Base-by-base conservation (phyloP, 2,113 vertebrate genomes). In the Cromileptes altivelis region DNA sequence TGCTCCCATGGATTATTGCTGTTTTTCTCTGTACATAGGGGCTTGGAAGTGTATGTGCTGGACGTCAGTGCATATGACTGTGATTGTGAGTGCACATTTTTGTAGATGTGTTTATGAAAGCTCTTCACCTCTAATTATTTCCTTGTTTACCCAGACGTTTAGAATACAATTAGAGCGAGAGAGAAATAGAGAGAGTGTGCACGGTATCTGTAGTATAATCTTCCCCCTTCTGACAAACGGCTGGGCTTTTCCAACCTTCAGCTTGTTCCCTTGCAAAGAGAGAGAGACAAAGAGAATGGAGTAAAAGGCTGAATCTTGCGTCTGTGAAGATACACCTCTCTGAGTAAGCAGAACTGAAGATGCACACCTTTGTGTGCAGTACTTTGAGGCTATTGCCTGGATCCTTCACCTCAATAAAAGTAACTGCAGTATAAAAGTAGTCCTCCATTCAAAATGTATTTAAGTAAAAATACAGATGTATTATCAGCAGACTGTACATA, bases 91-190 rank as follows among this genome's bases (percentile, higher is more conserved):
- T 19, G 13, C 52, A 40, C 52, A 63, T 69, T 67, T 72, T 45
- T n/a, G 23, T 58, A 58, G 60, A 74, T 57, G 62, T 78, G 73
- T 80, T 80, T 50, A 72, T 61, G 42, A 70, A 70, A 85, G 52
- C 64, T 70, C 49, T 74, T 75, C 55, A 58, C n/a, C 62, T 33
- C 69, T 80, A 70, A 92, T 88, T 65, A 81, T 71, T 73, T 76
- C 55, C 64, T 80, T 87, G 72, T 84, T 85, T 85, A 81, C 75
- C n/a, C 57, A 79, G 42, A 63, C 55, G 75, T 79, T 72, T 89
- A 52, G 25, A 67, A 68, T 21, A 60, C 23, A 82, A 70, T 70
- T 61, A 79, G 15, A 73, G 42, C 45, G 56, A 15, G 19, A 47
- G 15, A 57, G 61, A 52, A 37, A 37, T 37, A 37, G 33, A 37